A percentile compares a stretch with the other conserved stretches of the same genome.
Conservation (phyloP, 2,113 vertebrate species). For the Elaphurus davidianus region DNA sequence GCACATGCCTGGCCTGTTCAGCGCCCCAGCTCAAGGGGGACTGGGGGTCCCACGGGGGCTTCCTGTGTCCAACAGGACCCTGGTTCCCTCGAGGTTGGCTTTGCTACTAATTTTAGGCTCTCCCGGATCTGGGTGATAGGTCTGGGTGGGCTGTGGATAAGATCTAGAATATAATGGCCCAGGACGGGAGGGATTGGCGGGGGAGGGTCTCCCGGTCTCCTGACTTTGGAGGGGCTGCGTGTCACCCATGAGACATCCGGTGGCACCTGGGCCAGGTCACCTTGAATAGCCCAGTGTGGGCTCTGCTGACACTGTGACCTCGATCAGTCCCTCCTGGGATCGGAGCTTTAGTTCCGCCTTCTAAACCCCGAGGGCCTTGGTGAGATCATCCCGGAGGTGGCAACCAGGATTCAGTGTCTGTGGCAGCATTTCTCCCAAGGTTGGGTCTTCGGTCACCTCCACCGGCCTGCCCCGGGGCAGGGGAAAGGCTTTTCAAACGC, state of each 20-base stretch:
- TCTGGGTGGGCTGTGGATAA: neutral
- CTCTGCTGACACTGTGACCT: slow-evolving; percentile 4
- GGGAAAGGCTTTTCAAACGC: neutral
- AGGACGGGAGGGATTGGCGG: neutral
- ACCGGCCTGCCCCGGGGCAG: rapidly evolving
- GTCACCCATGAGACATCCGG: neutral
- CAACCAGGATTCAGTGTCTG: neutral
- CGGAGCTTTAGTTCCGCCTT: neutral
- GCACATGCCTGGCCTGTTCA: neutral
- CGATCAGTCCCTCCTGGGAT: neutral
- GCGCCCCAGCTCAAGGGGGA: rapidly evolving
- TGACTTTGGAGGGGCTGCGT: neutral
- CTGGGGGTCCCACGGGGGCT: rapidly evolving
- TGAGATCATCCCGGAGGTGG: rapidly evolving
- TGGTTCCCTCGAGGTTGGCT: neutral
- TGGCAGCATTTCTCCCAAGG: neutral
- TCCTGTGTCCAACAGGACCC: rapidly evolving
- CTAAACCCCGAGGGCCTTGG: neutral
- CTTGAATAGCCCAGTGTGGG: neutral
- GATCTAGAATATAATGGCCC: neutral
- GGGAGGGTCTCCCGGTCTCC: neutral
- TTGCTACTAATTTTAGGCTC: neutral
- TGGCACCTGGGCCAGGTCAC: neutral
- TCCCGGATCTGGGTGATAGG: neutral
- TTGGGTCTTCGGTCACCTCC: rapidly evolving